Base-by-base conservation (phyloP, 2,888 invertebrate species). In the Acrocyrtus sp. region DNA sequence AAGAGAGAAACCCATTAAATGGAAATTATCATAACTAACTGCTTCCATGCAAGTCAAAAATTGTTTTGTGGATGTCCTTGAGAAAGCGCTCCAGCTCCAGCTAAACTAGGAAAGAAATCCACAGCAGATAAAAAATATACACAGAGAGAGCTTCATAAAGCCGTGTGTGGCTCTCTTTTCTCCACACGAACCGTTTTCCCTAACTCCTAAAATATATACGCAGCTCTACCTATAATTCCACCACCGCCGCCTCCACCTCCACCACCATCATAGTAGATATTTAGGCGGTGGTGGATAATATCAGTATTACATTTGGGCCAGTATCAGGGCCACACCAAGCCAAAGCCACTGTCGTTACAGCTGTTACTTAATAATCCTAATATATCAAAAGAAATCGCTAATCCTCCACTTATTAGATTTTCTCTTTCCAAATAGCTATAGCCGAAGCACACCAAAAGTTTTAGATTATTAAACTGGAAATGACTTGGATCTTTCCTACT, bases 1-100 rank as follows among this genome's bases (percentile, higher is more conserved):
- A 69, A 61, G 61, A n/a, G n/a, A 69, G 68, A 69, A 69, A 61
- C n/a, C 70, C 70, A 70, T 70, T 70, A 70, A 70, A 62, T 57
- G 57, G 51, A 70, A 70, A 70, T 70, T 70, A 70, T 70, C 70
- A 63, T 70, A 63, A 62, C 62, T 70, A 70, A 62, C 70, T 62
- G 51, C 51, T 60, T 17, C 34, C 21, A 12, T 21, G 4, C 17
- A 45, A 67, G 67, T 67, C 67, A 53, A 45, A 67, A 67, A 67
- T 67, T 58, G 67, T 67, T 67, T 60, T 60, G n/a, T n/a, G n/a
- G n/a, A 51, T 57, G 50, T 43, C 50, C 62, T 62, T 62, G 62
- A 24, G 27, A 53, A 26, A 19, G 24, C n/a, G n/a, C n/a, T n/a
- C n/a, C n/a, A n/a, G n/a, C 43, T 8, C 43, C 3, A 3, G 47